Conservation (phyloP, 2,113 vertebrate genomes). For the Dromaius novaehollandiae region DNA sequence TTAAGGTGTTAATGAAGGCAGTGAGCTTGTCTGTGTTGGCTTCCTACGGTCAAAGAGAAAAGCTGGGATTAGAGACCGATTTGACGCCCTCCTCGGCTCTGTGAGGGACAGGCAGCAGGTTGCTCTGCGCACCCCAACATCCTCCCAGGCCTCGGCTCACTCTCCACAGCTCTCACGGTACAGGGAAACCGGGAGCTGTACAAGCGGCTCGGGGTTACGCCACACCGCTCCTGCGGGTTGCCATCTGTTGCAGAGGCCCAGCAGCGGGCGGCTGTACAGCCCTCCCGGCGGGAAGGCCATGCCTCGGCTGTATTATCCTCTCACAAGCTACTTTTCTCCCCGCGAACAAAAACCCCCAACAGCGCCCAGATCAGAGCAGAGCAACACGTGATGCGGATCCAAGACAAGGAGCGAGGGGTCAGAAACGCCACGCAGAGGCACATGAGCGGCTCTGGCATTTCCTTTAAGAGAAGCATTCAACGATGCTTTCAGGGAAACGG, state of each 20-base stretch:
- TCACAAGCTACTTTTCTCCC: not conserved
- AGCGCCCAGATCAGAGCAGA: not conserved
- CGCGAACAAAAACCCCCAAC: not conserved
- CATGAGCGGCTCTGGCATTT: not conserved
- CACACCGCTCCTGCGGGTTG: no score
- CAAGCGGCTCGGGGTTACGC: not conserved
- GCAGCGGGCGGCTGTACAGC: no score
- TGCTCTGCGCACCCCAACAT: rapidly evolving
- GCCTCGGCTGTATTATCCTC: not conserved
- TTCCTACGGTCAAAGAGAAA: conserved; percentile 72
- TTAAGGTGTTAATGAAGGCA: conserved; percentile 92
- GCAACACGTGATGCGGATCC: not conserved
- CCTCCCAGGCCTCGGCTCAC: not conserved
- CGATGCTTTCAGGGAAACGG: rapidly evolving
- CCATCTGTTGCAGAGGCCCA: no score
- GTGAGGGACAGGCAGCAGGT: rapidly evolving
- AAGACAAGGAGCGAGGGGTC: not conserved
- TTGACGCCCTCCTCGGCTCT: not conserved
- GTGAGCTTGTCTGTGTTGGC: conserved; percentile 96
- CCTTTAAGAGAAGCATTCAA: not conserved
- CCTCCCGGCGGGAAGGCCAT: no score
- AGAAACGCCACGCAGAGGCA: not conserved
- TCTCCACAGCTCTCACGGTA: not conserved
- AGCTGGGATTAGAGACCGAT: not conserved
- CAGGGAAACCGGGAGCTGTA: not conserved